phyloP scores from a whole-genome alignment of 2,113 vertebrate genomes.

The Polyodon spathula region DNA sequence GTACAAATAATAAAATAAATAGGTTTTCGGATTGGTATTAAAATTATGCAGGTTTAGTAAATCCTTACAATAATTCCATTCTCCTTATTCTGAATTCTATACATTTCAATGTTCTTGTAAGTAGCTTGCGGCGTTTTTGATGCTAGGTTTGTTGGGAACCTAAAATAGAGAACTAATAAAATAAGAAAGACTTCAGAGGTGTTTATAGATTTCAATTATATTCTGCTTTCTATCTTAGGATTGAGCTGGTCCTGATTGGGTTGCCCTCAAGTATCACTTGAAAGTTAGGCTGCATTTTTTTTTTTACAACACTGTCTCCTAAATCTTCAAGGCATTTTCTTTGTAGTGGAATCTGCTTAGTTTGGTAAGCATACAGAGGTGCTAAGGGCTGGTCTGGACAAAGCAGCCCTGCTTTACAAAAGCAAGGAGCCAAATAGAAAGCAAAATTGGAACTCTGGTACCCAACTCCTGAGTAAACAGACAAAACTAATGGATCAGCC shows the following conservation, averaged over 20 bases:
- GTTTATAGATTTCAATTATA: slow-evolving; percentile 83
- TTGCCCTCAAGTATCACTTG: slow-evolving; percentile 74
- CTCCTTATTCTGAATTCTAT: slow-evolving; percentile 57
- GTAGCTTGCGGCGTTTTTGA: slow-evolving; percentile 70
- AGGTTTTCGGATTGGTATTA: slow-evolving; percentile 48
- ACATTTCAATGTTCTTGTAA: slow-evolving; percentile 65
- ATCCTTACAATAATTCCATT: slow-evolving; percentile 63
- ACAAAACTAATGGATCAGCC: slow-evolving; percentile 75
- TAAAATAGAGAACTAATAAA: slow-evolving; percentile 66
- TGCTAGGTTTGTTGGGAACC: slow-evolving; percentile 62
- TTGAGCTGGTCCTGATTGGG: slow-evolving; percentile 64
- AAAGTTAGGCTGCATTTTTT: slow-evolving; percentile 56
- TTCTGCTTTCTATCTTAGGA: slow-evolving; percentile 57
- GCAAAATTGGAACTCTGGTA: slow-evolving; percentile 83
- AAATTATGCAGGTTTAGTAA: slow-evolving; percentile 58
- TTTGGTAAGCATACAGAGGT: slow-evolving; percentile 66
- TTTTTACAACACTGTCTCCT: slow-evolving; percentile 28
- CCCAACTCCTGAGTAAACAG: slow-evolving; percentile 85
- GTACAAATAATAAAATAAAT: slow-evolving; percentile 66
- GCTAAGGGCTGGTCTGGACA: slow-evolving; percentile 65
- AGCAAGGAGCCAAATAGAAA: slow-evolving; percentile 60
- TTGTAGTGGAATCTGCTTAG: slow-evolving; percentile 76
- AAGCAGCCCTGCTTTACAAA: slow-evolving; percentile 69
- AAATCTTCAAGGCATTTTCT: slow-evolving; percentile 45
- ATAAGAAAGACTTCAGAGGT: slow-evolving; percentile 66